Percentiles rank a stretch among this genome's conserved stretches.
Conservation (phyloP, 2,113 vertebrate genomes). For the Strix uralensis region DNA sequence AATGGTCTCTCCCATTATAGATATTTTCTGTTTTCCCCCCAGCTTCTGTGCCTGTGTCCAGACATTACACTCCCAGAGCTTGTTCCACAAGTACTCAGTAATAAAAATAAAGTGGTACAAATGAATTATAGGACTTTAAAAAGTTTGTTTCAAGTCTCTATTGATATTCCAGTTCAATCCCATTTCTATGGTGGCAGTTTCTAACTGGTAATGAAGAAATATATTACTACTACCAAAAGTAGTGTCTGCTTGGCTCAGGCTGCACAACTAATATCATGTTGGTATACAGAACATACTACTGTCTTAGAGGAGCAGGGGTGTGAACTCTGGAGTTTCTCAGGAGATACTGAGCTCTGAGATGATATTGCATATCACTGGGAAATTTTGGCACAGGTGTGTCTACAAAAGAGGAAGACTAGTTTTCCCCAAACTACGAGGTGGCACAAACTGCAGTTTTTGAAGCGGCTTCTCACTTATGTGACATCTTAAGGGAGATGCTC, state of each 20-base stretch:
- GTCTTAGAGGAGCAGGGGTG: background rate
- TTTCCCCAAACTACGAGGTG: background rate
- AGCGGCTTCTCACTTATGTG: background rate
- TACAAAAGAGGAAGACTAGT: background rate
- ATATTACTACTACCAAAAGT: background rate
- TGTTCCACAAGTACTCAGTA: background rate
- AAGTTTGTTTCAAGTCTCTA: background rate
- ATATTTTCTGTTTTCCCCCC: background rate
- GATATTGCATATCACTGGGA: background rate
- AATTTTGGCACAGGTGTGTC: background rate
- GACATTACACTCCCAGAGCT: background rate
- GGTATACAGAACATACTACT: background rate
- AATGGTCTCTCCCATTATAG: background rate
- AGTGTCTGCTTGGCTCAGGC: background rate
- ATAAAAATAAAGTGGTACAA: background rate
- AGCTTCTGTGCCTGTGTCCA: background rate
- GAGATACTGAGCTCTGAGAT: background rate
- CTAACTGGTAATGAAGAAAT: background rate
- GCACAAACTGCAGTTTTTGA: background rate
- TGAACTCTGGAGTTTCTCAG: background rate
- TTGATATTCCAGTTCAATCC: background rate
- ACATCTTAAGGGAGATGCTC: background rate
- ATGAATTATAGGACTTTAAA: background rate
- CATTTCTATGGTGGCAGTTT: background rate
- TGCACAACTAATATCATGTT: constrained; percentile 8